Conservation (phyloP, 2,113 vertebrate species). For the Mastomys coucha region DNA sequence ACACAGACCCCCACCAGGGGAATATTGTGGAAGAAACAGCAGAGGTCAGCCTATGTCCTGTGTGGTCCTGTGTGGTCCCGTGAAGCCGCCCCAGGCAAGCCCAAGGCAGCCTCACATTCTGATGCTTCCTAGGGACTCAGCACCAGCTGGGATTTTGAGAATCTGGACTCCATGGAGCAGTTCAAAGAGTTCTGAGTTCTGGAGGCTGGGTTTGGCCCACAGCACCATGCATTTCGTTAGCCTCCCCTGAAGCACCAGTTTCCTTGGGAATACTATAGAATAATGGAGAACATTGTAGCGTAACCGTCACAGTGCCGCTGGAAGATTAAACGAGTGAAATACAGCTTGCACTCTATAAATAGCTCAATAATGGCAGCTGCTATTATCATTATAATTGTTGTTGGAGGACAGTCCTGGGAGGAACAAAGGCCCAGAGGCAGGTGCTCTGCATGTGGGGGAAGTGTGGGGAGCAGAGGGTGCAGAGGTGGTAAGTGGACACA, state of each 20-base stretch:
- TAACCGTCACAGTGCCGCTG: background rate
- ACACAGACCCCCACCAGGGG: background rate
- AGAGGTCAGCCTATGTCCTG: rapidly evolving
- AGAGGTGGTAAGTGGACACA: background rate
- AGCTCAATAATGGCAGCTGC: background rate
- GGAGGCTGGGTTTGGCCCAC: rapidly evolving
- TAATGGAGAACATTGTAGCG: background rate
- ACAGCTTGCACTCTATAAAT: background rate
- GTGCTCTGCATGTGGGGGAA: background rate
- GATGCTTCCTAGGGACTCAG: background rate
- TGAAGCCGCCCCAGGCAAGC: background rate
- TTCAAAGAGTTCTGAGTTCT: background rate
- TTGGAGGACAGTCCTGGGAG: background rate
- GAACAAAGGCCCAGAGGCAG: background rate
- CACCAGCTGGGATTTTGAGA: rapidly evolving
- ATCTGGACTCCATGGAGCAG: background rate
- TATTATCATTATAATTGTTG: background rate
- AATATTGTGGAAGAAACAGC: background rate
- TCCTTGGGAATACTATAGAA: background rate
- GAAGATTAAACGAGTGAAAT: background rate
- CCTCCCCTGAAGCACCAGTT: background rate
- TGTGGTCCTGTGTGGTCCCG: background rate
- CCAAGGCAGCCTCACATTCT: background rate
- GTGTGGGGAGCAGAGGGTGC: background rate
- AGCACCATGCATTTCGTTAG: background rate